Evolutionary conservation across 1,140 invertebrate species (phyloP).

Genomic region (Metaphire vulgaris): DNA sequence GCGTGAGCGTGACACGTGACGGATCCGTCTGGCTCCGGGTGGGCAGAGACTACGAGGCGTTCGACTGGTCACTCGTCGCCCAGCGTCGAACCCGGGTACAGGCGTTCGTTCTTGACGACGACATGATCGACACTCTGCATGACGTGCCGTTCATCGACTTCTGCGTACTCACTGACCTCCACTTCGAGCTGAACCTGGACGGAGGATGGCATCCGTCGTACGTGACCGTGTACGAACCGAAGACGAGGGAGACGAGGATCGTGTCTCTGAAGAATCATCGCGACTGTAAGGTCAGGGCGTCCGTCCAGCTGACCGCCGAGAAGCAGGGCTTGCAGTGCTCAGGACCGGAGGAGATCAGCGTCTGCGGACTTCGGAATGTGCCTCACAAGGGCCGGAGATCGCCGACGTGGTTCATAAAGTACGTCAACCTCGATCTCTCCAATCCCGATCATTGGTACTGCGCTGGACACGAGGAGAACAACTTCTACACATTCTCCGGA

Average conservation of each 20-base stretch:
- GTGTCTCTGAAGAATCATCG: not conserved
- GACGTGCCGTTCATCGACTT: conserved; percentile 25
- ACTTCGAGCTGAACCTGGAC: conserved; percentile 15
- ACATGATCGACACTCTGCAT: conserved; percentile 13
- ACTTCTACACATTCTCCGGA: conserved; percentile 18
- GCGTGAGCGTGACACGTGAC: conserved; percentile 25
- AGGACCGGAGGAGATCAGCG: conserved; percentile 9
- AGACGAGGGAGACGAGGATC: conserved; percentile 4
- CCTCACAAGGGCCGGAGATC: not conserved
- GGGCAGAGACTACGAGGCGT: conserved; percentile 19
- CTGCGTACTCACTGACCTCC: conserved; percentile 30
- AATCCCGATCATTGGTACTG: conserved; percentile 21
- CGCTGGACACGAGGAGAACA: not conserved
- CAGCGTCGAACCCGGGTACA: not conserved
- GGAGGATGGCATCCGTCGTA: conserved; percentile 29
- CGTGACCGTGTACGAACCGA: conserved; percentile 19
- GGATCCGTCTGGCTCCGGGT: conserved; percentile 26
- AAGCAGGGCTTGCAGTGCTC: conserved; percentile 25
- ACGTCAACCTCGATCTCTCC: conserved; percentile 23
- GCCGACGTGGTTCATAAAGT: conserved; percentile 23
- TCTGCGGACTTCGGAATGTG: conserved; percentile 19
- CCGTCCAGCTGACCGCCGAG: conserved; percentile 14
- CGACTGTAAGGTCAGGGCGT: conserved; percentile 20
- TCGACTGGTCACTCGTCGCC: conserved; percentile 19
- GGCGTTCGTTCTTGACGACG: conserved; percentile 9